These are phyloP conservation scores for Coracopsis vasa DNA, from an alignment of 2,113 vertebrate genomes.

Conservation along the genomic window DNA sequence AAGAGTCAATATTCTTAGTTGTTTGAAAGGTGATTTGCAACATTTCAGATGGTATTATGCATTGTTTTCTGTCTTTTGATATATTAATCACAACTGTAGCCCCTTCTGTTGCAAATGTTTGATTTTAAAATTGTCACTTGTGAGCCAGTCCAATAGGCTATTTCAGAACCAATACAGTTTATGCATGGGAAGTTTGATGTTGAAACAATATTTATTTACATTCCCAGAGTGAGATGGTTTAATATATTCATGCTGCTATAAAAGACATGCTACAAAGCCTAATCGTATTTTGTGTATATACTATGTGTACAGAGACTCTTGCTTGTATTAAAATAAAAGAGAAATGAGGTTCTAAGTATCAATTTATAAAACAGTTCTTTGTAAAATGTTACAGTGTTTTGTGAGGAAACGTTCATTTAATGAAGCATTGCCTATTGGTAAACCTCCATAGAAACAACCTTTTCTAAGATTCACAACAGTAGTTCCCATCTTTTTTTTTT, in stretches of 20 bases:
- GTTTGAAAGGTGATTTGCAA: slow-evolving; percentile 35
- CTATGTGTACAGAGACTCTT: slow-evolving; percentile 63
- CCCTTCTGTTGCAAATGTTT: slow-evolving; percentile 41
- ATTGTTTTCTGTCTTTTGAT: slow-evolving; percentile 38
- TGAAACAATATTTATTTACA: slow-evolving; percentile 61
- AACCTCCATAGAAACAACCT: not conserved
- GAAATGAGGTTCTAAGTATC: slow-evolving; percentile 57
- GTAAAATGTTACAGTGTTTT: slow-evolving; percentile 11
- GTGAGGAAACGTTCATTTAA: not conserved
- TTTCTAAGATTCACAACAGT: not conserved
- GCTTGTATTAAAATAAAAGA: slow-evolving; percentile 64
- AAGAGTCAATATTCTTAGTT: slow-evolving; percentile 3
- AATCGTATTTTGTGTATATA: slow-evolving; percentile 65
- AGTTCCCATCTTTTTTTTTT: not conserved
- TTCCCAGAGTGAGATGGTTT: slow-evolving; percentile 58
- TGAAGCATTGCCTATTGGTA: not conserved
- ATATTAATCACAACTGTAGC: slow-evolving; percentile 41
- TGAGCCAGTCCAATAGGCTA: slow-evolving; percentile 34
- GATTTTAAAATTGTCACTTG: slow-evolving; percentile 33
- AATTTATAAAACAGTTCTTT: slow-evolving; percentile 56
- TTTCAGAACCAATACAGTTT: slow-evolving; percentile 53
- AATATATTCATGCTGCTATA: slow-evolving; percentile 59
- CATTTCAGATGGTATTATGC: slow-evolving; percentile 28
- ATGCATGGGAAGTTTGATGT: slow-evolving; percentile 61
- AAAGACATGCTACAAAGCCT: slow-evolving; percentile 58